Percentiles rank a stretch among this genome's conserved stretches.
These are phyloP conservation scores for Porites australiensis DNA, from an alignment of 64 coral and sea anemone genomes.

Conservation along the genomic window DNA sequence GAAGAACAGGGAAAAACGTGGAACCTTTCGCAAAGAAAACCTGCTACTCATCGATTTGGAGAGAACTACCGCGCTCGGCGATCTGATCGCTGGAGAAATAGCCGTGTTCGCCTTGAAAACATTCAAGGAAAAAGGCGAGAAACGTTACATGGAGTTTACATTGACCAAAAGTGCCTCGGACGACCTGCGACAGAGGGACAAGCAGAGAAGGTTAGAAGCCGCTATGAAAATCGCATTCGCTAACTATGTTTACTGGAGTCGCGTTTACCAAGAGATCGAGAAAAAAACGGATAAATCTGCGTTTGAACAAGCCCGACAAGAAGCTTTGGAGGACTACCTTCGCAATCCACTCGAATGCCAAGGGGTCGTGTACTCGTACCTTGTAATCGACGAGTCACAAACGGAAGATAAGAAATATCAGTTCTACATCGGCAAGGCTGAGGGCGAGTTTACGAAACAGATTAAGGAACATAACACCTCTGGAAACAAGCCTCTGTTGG, in stretches of 20 bases:
- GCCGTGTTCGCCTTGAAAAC: conserved; percentile 42
- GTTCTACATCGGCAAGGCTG: conserved; percentile 74
- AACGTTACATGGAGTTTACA: conserved; percentile 39
- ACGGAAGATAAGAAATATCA: conserved; percentile 64
- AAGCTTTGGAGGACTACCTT: conserved; percentile 64
- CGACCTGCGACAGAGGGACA: conserved; percentile 24
- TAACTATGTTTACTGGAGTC: conserved; percentile 70
- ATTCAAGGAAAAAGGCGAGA: conserved; percentile 50
- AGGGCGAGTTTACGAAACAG: conserved; percentile 57
- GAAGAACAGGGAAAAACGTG: conserved; percentile 33
- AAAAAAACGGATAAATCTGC: conserved; percentile 61
- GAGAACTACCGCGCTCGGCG: not conserved
- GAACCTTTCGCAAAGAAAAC: conserved; percentile 53
- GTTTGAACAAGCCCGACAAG: conserved; percentile 58
- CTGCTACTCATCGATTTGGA: conserved; percentile 38
- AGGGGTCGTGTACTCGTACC: conserved; percentile 81
- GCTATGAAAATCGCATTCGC: conserved; percentile 66
- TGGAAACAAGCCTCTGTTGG: conserved; percentile 58
- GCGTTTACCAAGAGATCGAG: conserved; percentile 52
- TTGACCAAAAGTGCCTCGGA: conserved; percentile 21
- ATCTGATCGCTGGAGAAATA: conserved; percentile 28
- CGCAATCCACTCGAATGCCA: conserved; percentile 74
- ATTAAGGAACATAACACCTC: conserved; percentile 65
- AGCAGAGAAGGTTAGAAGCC: conserved; percentile 28
- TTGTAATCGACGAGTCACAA: conserved; percentile 52